phyloP scores from a whole-genome alignment of 2,888 invertebrate species.

The Syrista parreyssii region DNA sequence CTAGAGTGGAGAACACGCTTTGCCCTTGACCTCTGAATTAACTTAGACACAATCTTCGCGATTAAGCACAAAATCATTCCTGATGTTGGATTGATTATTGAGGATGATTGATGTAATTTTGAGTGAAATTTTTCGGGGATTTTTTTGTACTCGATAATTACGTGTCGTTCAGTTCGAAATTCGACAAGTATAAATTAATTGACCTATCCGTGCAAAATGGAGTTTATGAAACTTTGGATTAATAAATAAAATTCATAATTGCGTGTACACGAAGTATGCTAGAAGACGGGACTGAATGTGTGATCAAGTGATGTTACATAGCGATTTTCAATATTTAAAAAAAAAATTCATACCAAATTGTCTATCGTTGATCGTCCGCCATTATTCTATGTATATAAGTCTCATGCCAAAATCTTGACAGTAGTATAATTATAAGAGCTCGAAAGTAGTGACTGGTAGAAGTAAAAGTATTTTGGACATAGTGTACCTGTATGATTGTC shows the following conservation, averaged over 20 bases:
- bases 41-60: not conserved
- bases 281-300: not conserved
- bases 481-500: slow-evolving; percentile 24
- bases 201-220: not conserved
- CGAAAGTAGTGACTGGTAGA: not conserved
- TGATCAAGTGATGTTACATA: not conserved
- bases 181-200: not conserved
- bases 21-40: not conserved
- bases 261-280: not conserved
- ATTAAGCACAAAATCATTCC: not conserved
- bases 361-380: not conserved
- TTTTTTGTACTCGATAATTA: not conserved
- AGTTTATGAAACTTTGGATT: not conserved
- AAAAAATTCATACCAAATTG: not conserved
- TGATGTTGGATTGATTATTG: not conserved
- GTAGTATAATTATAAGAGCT: slow-evolving; percentile 9
- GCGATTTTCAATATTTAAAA: not conserved
- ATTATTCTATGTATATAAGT: not conserved
- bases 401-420: not conserved
- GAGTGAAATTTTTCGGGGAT: too few relatives aligned
- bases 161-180: not conserved
- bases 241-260: not conserved
- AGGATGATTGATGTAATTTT: not conserved
- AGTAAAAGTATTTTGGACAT: slow-evolving; percentile 20
- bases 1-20: not conserved